Evolutionary conservation across 2,113 vertebrate genomes (phyloP), one percentile per base, ranked within the genome.

Genomic region (Cyrtonyx montezumae): DNA sequence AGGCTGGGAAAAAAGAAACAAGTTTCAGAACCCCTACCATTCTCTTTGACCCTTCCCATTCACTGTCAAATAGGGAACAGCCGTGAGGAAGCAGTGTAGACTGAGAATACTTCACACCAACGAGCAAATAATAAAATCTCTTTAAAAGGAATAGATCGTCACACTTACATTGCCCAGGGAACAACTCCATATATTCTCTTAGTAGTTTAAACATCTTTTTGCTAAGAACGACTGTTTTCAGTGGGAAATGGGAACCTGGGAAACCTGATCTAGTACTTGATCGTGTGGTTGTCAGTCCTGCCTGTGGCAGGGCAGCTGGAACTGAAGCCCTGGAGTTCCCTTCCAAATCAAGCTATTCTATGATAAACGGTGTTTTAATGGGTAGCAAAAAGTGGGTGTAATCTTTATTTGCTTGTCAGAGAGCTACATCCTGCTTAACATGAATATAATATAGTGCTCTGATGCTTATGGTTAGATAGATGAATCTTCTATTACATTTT

Each of bases 401-500:
- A 45, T 69, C 62, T 91, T 91, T 84, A 46, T 79, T 90, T 91
- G 40, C 40, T 71, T 73, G 34, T 71, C 75, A 82, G 71, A 73
- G 67, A 28, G 16, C n/a, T 75, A 42, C 4, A 5, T 71, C 82
- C 43, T 37, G 30, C 43, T 82, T 79, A 51, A 67, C 59, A 89
- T 61, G 17, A 48, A 21, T 46, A 14, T 37, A 59, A 79, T 56
- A 18, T 18, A n/a, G 45, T 65, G 48, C 28, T 85, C 30, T 53
- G 79, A 36, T 93, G 79, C 46, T 81, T 75, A 12, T 3, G 80
- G 42, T 78, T 78, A 45, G 25, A 62, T 16, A 67, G 51, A 48
- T 67, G 61, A 26, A 26, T 45, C 18, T 9, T 85, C 87, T 82
- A 73, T 91, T 84, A 21, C 46, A 36, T 56, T 36, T 45, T 79